Conservation (phyloP, 2,113 vertebrate genomes). For the Nothocercus nigrocapillus region DNA sequence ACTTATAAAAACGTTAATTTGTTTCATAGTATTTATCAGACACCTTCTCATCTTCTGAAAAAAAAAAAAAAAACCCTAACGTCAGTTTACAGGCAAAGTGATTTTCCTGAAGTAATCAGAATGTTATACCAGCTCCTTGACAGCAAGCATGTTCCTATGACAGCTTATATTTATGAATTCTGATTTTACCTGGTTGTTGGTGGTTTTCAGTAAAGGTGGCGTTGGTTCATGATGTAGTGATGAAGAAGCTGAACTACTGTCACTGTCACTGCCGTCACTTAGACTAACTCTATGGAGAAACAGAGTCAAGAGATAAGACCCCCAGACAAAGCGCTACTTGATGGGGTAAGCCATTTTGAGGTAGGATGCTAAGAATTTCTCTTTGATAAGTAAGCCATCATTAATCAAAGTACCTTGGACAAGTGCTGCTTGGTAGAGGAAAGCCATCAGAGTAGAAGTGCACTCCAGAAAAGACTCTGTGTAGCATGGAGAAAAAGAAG, state of each 20-base stretch:
- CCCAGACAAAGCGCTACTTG: neutral
- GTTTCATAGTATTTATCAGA: neutral
- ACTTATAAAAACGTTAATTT: neutral
- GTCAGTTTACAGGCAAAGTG: neutral
- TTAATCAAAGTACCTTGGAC: neutral
- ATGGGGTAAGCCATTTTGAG: neutral
- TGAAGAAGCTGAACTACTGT: constrained; percentile 89
- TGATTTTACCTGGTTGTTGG: constrained; percentile 87
- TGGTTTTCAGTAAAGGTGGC: constrained; percentile 87
- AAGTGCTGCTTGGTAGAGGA: neutral
- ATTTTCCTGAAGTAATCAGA: neutral
- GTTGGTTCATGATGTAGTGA: constrained; percentile 82
- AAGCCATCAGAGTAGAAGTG: neutral
- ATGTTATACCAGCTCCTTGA: neutral
- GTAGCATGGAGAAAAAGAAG: accelerated
- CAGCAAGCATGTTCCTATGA: neutral
- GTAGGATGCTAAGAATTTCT: neutral
- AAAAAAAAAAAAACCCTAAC: neutral
- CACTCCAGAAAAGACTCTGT: neutral
- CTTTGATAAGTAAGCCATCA: neutral
- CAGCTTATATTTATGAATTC: neutral
- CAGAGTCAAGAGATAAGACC: neutral
- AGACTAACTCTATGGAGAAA: constrained; percentile 86
- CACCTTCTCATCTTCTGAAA: neutral
- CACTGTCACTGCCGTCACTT: constrained; percentile 94